phyloP scores from a whole-genome alignment of 64 coral and sea anemone species.

The Hydrozoanthus tunicans region DNA sequence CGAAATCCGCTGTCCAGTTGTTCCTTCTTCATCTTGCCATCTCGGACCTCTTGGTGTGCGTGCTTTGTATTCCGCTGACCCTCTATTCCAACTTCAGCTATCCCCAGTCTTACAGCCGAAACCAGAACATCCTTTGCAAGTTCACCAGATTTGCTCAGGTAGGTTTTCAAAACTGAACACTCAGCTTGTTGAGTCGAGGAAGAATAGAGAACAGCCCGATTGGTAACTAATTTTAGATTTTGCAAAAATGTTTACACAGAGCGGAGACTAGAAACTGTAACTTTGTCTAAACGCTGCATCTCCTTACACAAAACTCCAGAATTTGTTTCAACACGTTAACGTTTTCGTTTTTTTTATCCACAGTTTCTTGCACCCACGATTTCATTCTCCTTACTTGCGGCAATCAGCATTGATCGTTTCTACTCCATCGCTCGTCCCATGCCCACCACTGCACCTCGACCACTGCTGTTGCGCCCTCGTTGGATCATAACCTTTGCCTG shows the following conservation, averaged over 20 bases:
- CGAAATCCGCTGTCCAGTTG: constrained; percentile 70
- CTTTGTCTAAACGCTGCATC: not conserved
- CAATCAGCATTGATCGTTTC: constrained; percentile 77
- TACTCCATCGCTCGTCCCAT: constrained; percentile 65
- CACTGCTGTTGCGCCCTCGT: constrained; percentile 22
- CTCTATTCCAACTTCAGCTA: constrained; percentile 76
- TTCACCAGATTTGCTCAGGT: constrained; percentile 77
- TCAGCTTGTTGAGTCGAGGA: not conserved
- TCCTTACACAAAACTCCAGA: not conserved
- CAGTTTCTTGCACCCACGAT: constrained; percentile 76
- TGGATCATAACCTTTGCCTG: constrained; percentile 58
- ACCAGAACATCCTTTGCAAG: constrained; percentile 63
- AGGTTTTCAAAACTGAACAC: not conserved
- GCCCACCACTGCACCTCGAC: constrained; percentile 30
- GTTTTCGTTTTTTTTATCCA: constrained; percentile 6
- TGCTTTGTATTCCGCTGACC: constrained; percentile 76
- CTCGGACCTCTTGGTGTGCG: constrained; percentile 77
- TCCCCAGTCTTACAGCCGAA: constrained; percentile 24
- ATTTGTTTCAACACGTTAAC: not conserved
- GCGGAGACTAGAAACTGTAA: not conserved
- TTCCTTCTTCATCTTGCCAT: constrained; percentile 77
- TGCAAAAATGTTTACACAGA: no score
- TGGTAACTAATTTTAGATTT: no score
- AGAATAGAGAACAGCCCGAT: no score
- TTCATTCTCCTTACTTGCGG: constrained; percentile 62